These are phyloP conservation scores for Epinotia bilunana DNA, from an alignment of 2,888 invertebrate genomes.

Conservation along the genomic window DNA sequence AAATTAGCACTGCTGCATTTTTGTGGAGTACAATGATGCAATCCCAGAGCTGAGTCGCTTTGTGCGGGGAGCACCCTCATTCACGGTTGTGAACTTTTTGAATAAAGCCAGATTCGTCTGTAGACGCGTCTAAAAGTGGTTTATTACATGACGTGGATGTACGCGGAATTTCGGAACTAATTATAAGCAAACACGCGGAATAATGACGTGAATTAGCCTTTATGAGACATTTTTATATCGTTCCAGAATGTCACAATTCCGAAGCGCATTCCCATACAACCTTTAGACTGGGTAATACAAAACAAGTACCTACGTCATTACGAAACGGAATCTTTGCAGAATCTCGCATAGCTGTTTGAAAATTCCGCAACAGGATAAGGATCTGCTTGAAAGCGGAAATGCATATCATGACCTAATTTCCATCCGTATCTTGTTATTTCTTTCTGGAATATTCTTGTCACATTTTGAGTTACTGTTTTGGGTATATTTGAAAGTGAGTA, in stretches of 20 bases:
- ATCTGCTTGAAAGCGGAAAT: conserved; percentile 19
- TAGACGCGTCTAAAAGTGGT: conserved; percentile 62
- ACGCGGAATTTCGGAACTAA: conserved; percentile 32
- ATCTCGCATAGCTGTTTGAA: conserved; percentile 4
- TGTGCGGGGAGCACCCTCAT: conserved; percentile 68
- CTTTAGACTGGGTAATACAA: conserved; percentile 9
- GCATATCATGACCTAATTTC: conserved; percentile 24
- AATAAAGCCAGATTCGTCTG: conserved; percentile 69
- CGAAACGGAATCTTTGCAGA: conserved; percentile 1
- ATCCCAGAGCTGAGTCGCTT: conserved; percentile 70
- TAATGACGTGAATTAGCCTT: conserved; percentile 5
- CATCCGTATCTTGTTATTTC: background rate
- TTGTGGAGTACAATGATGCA: conserved; percentile 79
- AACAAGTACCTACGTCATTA: conserved; percentile 6
- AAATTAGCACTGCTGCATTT: conserved; percentile 78
- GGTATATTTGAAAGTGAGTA: background rate
- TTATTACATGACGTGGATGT: conserved; percentile 58
- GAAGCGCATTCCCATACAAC: background rate
- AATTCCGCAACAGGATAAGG: conserved; percentile 10
- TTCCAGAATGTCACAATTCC: background rate
- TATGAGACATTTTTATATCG: conserved; percentile 4
- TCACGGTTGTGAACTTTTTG: conserved; percentile 73
- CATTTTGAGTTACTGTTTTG: background rate
- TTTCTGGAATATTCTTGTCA: background rate
- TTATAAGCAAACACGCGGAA: conserved; percentile 32